Evolutionary conservation across 2,113 vertebrate genomes (phyloP).

Genomic region (Chinchilla lanigera): DNA sequence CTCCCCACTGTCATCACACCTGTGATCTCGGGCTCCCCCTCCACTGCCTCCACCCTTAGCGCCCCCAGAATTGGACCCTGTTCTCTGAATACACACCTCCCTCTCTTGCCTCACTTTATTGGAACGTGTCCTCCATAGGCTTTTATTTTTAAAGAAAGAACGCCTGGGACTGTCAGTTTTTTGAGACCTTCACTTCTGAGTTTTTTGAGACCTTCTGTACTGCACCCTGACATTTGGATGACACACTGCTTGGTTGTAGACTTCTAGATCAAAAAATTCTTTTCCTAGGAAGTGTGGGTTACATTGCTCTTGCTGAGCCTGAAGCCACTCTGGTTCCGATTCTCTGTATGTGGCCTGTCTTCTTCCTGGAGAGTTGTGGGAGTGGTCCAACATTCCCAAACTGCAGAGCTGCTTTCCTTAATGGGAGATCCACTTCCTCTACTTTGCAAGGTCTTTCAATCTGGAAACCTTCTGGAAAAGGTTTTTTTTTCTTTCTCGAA

Average conservation of each 20-base stretch:
- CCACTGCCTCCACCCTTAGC: neutral
- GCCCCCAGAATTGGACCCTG: neutral
- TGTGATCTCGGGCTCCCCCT: neutral
- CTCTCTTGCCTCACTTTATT: neutral
- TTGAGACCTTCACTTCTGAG: no score
- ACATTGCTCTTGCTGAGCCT: neutral
- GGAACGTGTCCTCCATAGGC: neutral
- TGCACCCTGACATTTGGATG: neutral
- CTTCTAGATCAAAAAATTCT: neutral
- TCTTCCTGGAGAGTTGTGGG: neutral
- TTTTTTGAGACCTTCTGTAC: neutral
- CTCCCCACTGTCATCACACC: accelerated
- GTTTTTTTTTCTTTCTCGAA: neutral
- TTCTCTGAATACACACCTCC: neutral
- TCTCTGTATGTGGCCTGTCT: neutral
- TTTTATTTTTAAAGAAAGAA: neutral
- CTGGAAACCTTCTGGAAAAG: neutral
- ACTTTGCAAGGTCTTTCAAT: neutral
- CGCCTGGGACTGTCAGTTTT: neutral
- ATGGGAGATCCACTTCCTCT: neutral
- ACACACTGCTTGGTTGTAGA: neutral
- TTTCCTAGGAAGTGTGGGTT: neutral
- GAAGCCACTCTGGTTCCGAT: neutral
- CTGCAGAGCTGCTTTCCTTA: neutral
- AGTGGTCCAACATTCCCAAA: neutral